Percentiles rank a stretch among this genome's conserved stretches.
These are phyloP conservation scores for Odontophorus gujanensis DNA, from an alignment of 2,113 vertebrate genomes.

Conservation along the genomic window DNA sequence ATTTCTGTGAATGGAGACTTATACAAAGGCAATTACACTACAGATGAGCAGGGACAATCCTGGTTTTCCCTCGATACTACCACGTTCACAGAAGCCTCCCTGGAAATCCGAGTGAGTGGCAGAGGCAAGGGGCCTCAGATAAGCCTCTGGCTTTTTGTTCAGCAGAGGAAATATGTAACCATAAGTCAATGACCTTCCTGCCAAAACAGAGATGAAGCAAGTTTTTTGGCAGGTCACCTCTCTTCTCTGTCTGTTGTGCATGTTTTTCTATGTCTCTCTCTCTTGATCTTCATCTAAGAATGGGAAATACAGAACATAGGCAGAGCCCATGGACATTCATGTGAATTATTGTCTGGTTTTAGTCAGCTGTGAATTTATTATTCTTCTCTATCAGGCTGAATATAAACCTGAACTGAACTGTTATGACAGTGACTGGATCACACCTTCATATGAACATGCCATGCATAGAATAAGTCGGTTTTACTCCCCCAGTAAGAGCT, in stretches of 20 bases:
- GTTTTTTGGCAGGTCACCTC: not conserved
- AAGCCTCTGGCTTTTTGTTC: not conserved
- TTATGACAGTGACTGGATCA: slow-evolving; percentile 55
- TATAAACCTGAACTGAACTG: slow-evolving; percentile 49
- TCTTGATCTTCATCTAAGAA: not conserved
- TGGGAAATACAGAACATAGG: not conserved
- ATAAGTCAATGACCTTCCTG: not conserved
- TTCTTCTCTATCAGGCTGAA: slow-evolving; percentile 65
- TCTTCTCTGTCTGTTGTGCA: not conserved
- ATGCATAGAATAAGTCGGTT: slow-evolving; percentile 1
- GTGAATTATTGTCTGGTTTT: not conserved
- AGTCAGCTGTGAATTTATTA: not conserved
- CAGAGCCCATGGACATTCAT: not conserved
- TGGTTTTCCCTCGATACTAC: slow-evolving; percentile 76
- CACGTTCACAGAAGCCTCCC: not conserved
- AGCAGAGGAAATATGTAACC: not conserved
- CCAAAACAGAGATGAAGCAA: not conserved
- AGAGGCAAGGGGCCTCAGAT: not conserved
- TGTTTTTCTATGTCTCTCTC: not conserved
- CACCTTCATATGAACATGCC: not conserved
- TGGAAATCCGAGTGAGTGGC: slow-evolving; percentile 71
- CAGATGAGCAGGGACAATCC: slow-evolving; percentile 67
- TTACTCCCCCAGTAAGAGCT: slow-evolving; percentile 78
- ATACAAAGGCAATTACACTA: slow-evolving; percentile 66
- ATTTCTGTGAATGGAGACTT: slow-evolving; percentile 45